Evolutionary conservation across 1,140 invertebrate genomes (phyloP), one percentile per base, ranked within the genome.

Genomic region (Mylabris phalerata): DNA sequence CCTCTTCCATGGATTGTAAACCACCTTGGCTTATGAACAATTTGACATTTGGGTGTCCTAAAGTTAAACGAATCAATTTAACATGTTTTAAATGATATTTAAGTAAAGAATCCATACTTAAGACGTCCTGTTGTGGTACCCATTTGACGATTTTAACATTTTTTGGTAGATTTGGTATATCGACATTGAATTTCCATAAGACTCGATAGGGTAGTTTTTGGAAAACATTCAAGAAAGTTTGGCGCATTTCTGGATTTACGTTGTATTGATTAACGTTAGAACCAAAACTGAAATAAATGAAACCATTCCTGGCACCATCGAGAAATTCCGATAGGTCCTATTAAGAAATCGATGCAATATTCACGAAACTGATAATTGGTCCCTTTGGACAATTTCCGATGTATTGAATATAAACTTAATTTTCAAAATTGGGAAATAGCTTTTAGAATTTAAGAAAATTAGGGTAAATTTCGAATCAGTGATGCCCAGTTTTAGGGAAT

Each of bases 261-360:
- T 55, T 19, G 1, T 65, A 47, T 0, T 72, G 71, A 43, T 68
- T 70, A 0, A 77, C 50, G 38, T 78, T 75, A 0, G 75, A 76
- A 0, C 81, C 81, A 59, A 83, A 68, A 60, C 79, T 82, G 44
- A 82, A 77, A 61, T 78, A 82, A 0, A 83, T 73, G n/a, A 78
- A 77, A 1, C 81, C 80, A 46, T 79, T 60, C 0, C 61, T 60
- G 0, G 78, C 73, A 0, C 60, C 59, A 46, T 78, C 73, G 32
- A 79, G n/a, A 6, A 79, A 66, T 9, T 71, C 55, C 67, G 76
- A 55, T 1, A 80, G 57, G 41, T 80, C 70, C 78, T 79, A 13
- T 13, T 13, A 1, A 13, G 62, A 25, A 48, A 61, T 71, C 32
- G 49, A 55, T 42, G 3, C 3, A 42, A 3, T 11, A 42, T 42